phyloP scores from a whole-genome alignment of 2,888 invertebrate species.

The Odontothrips loti region DNA sequence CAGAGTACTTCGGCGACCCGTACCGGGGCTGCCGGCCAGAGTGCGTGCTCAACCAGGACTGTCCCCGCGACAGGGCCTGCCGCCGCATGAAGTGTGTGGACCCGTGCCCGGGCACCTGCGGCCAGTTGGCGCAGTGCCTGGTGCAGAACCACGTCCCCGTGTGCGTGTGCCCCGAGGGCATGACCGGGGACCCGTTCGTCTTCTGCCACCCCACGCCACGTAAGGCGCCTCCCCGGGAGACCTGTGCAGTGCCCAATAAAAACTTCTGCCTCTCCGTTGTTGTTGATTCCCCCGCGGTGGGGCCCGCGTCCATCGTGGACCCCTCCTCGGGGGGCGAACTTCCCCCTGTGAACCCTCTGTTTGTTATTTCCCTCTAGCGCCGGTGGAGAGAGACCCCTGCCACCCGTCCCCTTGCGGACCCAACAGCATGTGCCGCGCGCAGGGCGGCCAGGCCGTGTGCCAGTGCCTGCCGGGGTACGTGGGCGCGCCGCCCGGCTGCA shows the following conservation, averaged over 20 bases:
- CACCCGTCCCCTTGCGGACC: slow-evolving; percentile 51
- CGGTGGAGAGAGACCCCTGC: slow-evolving; percentile 50
- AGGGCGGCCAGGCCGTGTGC: slow-evolving; percentile 52
- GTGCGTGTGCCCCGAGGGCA: slow-evolving; percentile 66
- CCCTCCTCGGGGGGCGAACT: not conserved
- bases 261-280: not conserved
- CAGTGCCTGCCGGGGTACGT: slow-evolving; percentile 51
- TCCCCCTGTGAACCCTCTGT: not conserved
- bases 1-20: slow-evolving; percentile 59
- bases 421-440: slow-evolving; percentile 51
- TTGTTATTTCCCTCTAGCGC: slow-evolving; percentile 42
- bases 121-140: slow-evolving; percentile 65
- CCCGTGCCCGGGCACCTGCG: slow-evolving; percentile 71
- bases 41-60: slow-evolving; percentile 69
- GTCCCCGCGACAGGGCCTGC: slow-evolving; percentile 64
- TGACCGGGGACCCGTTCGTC: slow-evolving; percentile 65
- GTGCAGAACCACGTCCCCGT: slow-evolving; percentile 72
- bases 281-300: slow-evolving; percentile 3
- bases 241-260: not conserved
- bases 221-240: not conserved
- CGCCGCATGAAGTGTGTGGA: slow-evolving; percentile 65
- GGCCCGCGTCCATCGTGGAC: not conserved
- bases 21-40: slow-evolving; percentile 68
- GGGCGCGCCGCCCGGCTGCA: slow-evolving; percentile 57
- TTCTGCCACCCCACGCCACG: slow-evolving; percentile 50